Base-by-base conservation (phyloP, 2,888 invertebrate species). In the Noctua janthe region DNA sequence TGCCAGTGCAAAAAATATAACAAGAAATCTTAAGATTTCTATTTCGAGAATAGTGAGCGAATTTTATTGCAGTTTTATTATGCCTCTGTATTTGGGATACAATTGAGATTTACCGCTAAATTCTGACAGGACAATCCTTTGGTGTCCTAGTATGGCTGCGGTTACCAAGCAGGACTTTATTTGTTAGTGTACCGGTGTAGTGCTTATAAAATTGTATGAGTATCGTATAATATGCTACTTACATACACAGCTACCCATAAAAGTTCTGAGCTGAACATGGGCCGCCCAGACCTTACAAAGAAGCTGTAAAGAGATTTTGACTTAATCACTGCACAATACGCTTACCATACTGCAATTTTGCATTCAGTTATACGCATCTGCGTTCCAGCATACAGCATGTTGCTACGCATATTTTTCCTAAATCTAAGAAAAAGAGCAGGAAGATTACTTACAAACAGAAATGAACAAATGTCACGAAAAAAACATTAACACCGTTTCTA, bases 31-130 rank as follows among this genome's bases (percentile, higher is more conserved):
- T 90, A 89, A 92, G 92, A 92, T 93, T 94, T 96, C 96, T 96
- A 96, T 96, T 96, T 95, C 89, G 94, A 94, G 95, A 95, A 95
- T 96, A 96, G 95, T 92, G 91, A 92, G 93, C 91, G 90, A 91
- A 92, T 94, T 95, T 94, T 95, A 94, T 94, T 94, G 93, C 92
- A 90, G 93, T 94, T 95, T 96, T 95, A 95, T 95, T 94, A 91
- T 91, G 91, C 90, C 87, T 89, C 96, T 95, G 91, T 95, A 95
- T 96, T 95, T 95, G 95, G 96, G 87, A 92, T 92, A 94, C 93
- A 94, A 94, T 94, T 92, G 93, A 90, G 90, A 87, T 92, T 91
- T 92, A 89, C 90, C 89, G 87, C 85, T 85, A 90, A 87, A 87
- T 87, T 88, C 86, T 88, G 89, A 90, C 87, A 89, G 88, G 73